Evolutionary conservation across 1,140 invertebrate species (phyloP), one percentile per base, ranked within the genome.

Genomic region (Formica selysi): DNA sequence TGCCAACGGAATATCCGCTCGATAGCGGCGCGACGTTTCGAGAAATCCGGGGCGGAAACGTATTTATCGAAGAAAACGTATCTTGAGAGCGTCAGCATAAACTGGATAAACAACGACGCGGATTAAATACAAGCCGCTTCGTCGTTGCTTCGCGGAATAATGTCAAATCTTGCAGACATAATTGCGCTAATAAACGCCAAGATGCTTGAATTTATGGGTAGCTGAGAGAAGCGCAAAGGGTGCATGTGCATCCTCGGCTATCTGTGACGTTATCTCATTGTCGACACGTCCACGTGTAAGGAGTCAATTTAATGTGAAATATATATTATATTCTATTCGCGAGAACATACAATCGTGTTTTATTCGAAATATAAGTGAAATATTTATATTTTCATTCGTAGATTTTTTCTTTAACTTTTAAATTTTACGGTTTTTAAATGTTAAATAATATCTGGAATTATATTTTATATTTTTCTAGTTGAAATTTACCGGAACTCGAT

Each of bases 31-130:
- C 48, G 62, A 57, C 79, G 79, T 81, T 81, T 81, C 67, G 79
- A 70, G 70, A 87, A 64, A 76, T 76, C 86, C 70, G 38, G 54
- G 11, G 6, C 44, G 54, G 54, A 74, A 83, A 73, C 29, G 29
- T 74, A 81, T 81, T 71, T 71, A 81, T 81, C 79, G 68, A 74
- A 83, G 79, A 83, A 83, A 83, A 74, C 79, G 57, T 61, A 83
- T 83, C 79, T 36, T 11, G 79, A 62, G 38, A 73, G 38, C 68
- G 38, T 83, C 79, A 22, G 38, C 79, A 29, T 61, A 29, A 81
- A 73, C 19, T 44, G 68, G 54, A 74, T 83, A 83, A 83, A 83
- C 79, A 83, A 74, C 54, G 54, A 41, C 6, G 79, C 22, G 79
- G 38, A 41, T 83, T 74, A 74, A 83, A n/a, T 61, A 36, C 54